phyloP scores from a whole-genome alignment of 2,888 invertebrate species.

The Drosophila nigricruria region DNA sequence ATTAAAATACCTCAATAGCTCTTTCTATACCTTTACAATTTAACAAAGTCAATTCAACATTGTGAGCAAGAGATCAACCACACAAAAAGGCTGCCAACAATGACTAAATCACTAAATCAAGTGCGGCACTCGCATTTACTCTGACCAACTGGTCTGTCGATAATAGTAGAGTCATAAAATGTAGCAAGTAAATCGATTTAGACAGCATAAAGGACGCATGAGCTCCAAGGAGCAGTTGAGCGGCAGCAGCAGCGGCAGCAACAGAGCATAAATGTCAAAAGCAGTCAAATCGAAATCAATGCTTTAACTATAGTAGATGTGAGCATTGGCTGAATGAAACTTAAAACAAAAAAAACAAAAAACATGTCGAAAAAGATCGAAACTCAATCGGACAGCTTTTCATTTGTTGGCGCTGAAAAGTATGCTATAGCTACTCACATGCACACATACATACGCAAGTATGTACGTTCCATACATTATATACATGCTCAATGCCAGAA shows the following conservation, averaged over 20 bases:
- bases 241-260: conserved; percentile 10
- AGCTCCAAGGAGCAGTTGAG: conserved; percentile 13
- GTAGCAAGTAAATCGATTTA: conserved; percentile 67
- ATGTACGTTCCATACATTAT: not conserved
- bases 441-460: not conserved
- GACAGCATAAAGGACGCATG: conserved; percentile 40
- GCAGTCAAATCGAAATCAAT: conserved; percentile 70
- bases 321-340: conserved; percentile 12
- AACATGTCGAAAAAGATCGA: conserved; percentile 16
- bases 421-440: conserved; percentile 48
- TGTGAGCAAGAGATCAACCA: conserved; percentile 9
- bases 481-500: not conserved
- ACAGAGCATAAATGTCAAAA: conserved; percentile 75
- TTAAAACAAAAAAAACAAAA: conserved; percentile 37
- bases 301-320: conserved; percentile 19
- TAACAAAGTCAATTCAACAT: conserved; percentile 18
- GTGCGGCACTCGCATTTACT: conserved; percentile 9
- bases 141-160: conserved; percentile 37
- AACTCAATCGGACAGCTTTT: conserved; percentile 34
- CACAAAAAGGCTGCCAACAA: conserved; percentile 46
- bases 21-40: not conserved
- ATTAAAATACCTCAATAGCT: too few species aligned
- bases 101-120: conserved; percentile 68
- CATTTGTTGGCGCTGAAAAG: conserved; percentile 36
- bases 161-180: conserved; percentile 73